Evolutionary conservation across 2,888 invertebrate species (phyloP).

Genomic region (Agrotis ipsilon): DNA sequence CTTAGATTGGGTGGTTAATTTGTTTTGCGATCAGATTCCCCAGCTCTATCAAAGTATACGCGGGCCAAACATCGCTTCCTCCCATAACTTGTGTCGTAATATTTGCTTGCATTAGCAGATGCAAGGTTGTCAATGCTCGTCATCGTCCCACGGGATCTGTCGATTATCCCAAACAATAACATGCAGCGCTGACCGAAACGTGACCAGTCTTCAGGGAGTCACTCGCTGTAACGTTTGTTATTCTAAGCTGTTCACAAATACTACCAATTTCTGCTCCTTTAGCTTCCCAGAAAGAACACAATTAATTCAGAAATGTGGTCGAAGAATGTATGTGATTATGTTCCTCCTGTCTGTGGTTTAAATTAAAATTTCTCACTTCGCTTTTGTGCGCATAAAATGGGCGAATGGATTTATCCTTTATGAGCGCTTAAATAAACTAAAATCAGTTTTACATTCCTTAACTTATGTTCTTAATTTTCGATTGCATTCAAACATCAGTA

Average conservation of each 20-base stretch:
- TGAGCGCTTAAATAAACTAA: constrained; percentile 20
- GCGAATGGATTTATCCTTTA: constrained; percentile 28
- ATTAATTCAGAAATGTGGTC: constrained; percentile 39
- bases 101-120: constrained; percentile 84
- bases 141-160: constrained; percentile 76
- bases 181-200: constrained; percentile 65
- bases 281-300: constrained; percentile 64
- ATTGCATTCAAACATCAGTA: too few species aligned
- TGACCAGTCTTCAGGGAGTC: constrained; percentile 66
- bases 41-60: neutral
- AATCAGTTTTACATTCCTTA: neutral
- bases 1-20: neutral
- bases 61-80: constrained; percentile 31
- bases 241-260: constrained; percentile 75
- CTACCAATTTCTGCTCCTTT: constrained; percentile 70
- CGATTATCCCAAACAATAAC: constrained; percentile 78
- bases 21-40: neutral
- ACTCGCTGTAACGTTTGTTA: constrained; percentile 76
- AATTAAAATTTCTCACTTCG: constrained; percentile 44
- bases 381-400: constrained; percentile 35
- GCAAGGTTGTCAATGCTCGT: constrained; percentile 76
- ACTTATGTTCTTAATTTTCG: neutral
- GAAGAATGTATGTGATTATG: constrained; percentile 25
- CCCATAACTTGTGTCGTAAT: constrained; percentile 47
- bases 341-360: constrained; percentile 41